A percentile compares a stretch with the other conserved stretches of the same genome.
Conservation (phyloP, 2,797 vertebrate species). For the Urocyon cinereoargenteus region DNA sequence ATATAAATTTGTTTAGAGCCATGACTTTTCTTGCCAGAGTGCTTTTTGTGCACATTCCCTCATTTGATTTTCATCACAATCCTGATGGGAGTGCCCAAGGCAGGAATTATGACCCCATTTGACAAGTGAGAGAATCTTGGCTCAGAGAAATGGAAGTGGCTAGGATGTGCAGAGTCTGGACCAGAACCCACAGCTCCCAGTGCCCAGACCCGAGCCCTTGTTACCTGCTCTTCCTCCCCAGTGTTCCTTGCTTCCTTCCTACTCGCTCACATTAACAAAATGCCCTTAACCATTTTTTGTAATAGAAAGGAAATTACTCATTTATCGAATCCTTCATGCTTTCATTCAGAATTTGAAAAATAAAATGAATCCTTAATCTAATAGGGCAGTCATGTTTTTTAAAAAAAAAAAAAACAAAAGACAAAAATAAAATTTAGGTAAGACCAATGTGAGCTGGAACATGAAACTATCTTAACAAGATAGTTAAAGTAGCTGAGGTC, state of each 20-base stretch:
- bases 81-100: neutral
- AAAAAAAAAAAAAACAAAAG: neutral
- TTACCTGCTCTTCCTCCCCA: neutral
- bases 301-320: constrained; percentile 38
- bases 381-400: neutral
- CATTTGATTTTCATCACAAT: constrained; percentile 50
- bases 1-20: constrained; percentile 35
- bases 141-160: neutral
- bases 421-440: neutral
- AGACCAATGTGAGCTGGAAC: neutral
- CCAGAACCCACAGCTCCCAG: neutral
- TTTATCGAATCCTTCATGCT: neutral
- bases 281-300: neutral
- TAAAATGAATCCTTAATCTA: neutral
- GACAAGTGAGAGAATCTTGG: neutral
- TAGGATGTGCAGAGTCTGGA: neutral
- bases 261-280: neutral
- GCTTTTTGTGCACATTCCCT: constrained; percentile 6
- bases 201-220: neutral
- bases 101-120: neutral
- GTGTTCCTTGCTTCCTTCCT: neutral
- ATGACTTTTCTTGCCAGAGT: neutral
- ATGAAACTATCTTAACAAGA: neutral
- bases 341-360: constrained; percentile 57
- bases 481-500: neutral